phyloP scores from a whole-genome alignment of 1,140 invertebrate genomes.

The Adoxophyes honmai region DNA sequence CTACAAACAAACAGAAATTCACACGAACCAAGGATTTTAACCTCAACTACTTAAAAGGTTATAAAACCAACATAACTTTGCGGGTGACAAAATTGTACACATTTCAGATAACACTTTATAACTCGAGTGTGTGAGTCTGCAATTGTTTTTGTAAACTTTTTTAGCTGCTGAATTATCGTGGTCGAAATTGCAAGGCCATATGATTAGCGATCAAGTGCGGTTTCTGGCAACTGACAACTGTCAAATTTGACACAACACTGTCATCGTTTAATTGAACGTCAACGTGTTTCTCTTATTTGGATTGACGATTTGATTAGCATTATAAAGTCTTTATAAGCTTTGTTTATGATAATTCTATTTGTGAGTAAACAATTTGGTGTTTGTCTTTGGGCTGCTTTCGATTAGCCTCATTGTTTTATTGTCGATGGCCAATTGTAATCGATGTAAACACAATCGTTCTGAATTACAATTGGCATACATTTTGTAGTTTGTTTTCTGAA shows the following conservation, averaged over 20 bases:
- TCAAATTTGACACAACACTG: background rate
- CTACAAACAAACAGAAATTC: conserved; percentile 15
- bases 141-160: background rate
- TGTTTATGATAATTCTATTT: background rate
- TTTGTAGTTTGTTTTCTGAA: too few species aligned
- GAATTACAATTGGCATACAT: too few species aligned
- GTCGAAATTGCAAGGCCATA: background rate
- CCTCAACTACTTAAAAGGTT: background rate
- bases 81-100: background rate
- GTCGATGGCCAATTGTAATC: too few species aligned
- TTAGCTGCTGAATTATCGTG: background rate
- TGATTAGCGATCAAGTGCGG: conserved; percentile 1
- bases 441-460: too few species aligned
- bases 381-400: too few species aligned
- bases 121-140: background rate
- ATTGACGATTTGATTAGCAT: background rate
- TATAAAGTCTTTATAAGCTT: background rate
- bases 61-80: conserved; percentile 8
- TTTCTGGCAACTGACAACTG: conserved; percentile 5
- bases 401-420: too few species aligned
- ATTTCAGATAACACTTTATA: background rate
- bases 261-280: conserved; percentile 5
- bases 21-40: background rate
- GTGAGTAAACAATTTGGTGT: background rate
- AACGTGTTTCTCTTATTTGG: background rate